phyloP scores from a whole-genome alignment of 2,888 invertebrate genomes.

The Anodontia alba region DNA sequence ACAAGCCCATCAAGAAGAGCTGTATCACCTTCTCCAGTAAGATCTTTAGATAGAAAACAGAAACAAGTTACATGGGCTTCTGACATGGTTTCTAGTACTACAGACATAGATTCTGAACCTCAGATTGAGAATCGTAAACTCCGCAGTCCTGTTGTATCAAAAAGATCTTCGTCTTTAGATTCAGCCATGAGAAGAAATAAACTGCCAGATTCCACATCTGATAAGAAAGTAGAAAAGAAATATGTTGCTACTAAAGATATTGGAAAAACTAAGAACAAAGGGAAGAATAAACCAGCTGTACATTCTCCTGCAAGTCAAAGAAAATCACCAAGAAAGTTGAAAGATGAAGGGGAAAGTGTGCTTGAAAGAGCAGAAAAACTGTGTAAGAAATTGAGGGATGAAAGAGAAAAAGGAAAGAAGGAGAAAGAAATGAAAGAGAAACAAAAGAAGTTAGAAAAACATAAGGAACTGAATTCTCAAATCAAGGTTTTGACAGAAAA shows the following conservation, averaged over 20 bases:
- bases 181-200: conserved; percentile 7
- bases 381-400: conserved; percentile 73
- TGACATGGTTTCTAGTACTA: conserved; percentile 8
- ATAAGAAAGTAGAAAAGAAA: conserved; percentile 25
- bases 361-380: conserved; percentile 74
- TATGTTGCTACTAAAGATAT: conserved; percentile 14
- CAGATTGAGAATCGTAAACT: not conserved
- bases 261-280: conserved; percentile 11
- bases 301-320: conserved; percentile 1
- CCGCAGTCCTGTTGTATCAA: not conserved
- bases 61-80: conserved; percentile 15
- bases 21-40: not conserved
- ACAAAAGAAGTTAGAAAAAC: conserved; percentile 64
- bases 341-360: conserved; percentile 56
- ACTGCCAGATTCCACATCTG: conserved; percentile 40
- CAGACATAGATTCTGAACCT: not conserved
- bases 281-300: not conserved
- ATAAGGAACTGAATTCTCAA: conserved; percentile 64
- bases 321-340: conserved; percentile 14
- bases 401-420: conserved; percentile 63
- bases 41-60: not conserved
- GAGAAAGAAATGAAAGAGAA: conserved; percentile 61
- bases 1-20: not conserved
- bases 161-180: conserved; percentile 15
- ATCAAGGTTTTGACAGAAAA: conserved; percentile 60